Conservation (phyloP, 92 coral and sea anemone genomes). For the Porites lobata region DNA sequence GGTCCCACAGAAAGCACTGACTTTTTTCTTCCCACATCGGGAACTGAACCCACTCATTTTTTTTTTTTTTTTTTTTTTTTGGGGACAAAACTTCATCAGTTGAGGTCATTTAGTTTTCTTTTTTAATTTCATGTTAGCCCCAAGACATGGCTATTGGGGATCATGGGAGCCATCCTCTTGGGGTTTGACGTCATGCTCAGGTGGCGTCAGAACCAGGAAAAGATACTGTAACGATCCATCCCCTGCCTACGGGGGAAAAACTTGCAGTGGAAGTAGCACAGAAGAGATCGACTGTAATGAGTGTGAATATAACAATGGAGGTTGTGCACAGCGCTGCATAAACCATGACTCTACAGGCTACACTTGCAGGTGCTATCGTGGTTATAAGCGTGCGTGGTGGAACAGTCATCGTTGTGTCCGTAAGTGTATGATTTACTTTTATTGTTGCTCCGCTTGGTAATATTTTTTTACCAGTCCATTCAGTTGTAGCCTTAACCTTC, state of each 20-base stretch:
- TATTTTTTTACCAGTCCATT: neutral
- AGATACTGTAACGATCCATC: conserved; percentile 22
- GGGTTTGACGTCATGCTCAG: neutral
- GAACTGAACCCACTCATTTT: no score
- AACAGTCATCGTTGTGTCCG: conserved; percentile 1
- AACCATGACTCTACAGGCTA: neutral
- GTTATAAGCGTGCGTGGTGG: neutral
- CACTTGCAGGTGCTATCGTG: conserved; percentile 16
- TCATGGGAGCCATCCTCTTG: conserved; percentile 20
- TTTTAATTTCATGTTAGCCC: conserved; percentile 4
- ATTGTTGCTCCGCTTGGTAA: neutral
- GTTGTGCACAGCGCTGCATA: conserved; percentile 21
- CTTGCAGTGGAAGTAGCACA: conserved; percentile 7
- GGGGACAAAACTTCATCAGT: no score
- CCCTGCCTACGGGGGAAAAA: conserved; percentile 12
- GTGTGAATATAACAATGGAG: neutral
- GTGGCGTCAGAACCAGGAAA: neutral
- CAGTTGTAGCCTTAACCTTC: neutral
- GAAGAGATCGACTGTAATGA: conserved; percentile 13
- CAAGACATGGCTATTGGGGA: conserved; percentile 31
- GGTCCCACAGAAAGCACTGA: no score
- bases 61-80: no score
- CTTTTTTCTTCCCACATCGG: no score
- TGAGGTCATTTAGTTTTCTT: neutral
- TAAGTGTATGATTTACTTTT: neutral